Base-by-base conservation (phyloP, 2,113 vertebrate species). In the Erinaceus europaeus region DNA sequence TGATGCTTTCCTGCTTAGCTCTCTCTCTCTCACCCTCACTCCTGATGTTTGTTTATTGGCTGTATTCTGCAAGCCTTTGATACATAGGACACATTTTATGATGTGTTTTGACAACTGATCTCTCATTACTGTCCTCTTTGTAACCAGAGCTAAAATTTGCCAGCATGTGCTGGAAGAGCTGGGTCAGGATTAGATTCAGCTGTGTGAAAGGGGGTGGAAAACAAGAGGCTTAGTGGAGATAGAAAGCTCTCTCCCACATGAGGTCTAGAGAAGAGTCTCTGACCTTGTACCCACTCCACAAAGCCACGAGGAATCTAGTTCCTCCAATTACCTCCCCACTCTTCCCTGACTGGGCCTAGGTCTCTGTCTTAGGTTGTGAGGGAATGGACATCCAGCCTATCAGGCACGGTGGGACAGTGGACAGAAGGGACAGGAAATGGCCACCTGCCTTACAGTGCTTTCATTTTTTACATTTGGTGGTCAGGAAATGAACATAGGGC, bases 81-180 rank as follows among this genome's bases (percentile, higher is more conserved):
- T 73, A 64, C 50, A 75, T 83, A 44, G 8, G 13, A 81, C 46
- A 61, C 21, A 53, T 69, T 77, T 75, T 62, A 82, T 59, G 53
- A 42, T 86, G 76, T 86, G 85, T 86, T 88, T 59, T 65, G 68
- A 80, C 46, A 38, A 53, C 32, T 36, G 38, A n/a, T 62, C 83
- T 80, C 77, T 86, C 40, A 46, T 88, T 71, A 75, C 88, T 93
- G 81, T 87, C 34, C 29, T 69, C 91, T 86, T 64, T 84, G 80
- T 81, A 84, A 53, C 14, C n/a, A 74, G 55, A 84, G 59, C 69
- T 95, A 94, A 88, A 93, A 81, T 90, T 87, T 91, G 83, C 78
- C 67, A 79, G 57, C 34, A 74, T 78, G 85, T 77, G 55, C 50
- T 72, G 64, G 86, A 81, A 91, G 46, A 87, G 74, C 86, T 48